Evolutionary conservation across 2,797 vertebrate genomes (phyloP), one percentile per base, ranked within the genome.

Genomic region (Zalophus californianus): DNA sequence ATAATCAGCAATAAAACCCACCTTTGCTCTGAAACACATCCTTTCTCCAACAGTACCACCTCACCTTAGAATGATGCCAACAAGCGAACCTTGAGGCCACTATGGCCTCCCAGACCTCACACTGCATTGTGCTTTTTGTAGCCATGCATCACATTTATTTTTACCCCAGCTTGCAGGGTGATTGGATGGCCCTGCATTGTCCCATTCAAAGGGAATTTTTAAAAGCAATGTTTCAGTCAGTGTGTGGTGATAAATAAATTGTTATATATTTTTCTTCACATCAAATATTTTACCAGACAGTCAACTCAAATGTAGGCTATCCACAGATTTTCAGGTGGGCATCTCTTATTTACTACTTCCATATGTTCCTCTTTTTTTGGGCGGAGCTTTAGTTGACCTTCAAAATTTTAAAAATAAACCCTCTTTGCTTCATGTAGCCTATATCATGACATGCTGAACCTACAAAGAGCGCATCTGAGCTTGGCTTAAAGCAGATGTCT

Each of bases 401-500:
- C 73, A 58, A 90, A 90, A 70, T 72, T 60, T 82, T 68, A 44
- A 66, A 91, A 72, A 13, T 44, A 94, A 79, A 10, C 54, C 64
- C 29, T 14, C 80, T 97, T 79, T 54, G 29, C 20, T 90, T 58
- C 79, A 41, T 1, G 0, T 7, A 52, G 0, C 13, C 60, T 41
- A 60, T 21, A 86, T 48, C 62, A 62, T 10, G 25, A 73, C 70
- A 73, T 0, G 7, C 1, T 0, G 0, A 60, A 68, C 68, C 75
- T 56, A 12, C 20, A 86, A 97, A 90, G 27, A 95, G 41, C 1
- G 48, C 27, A 38, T 72, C 32, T 82, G 68, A 95, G 95, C 52
- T 75, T 97, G 96, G 96, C 85, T 96, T 78, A 97, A 95, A 95
- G 85, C 60, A 97, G 93, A 93, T 21, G 52, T 88, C 97, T 94